phyloP scores from a whole-genome alignment of 2,113 vertebrate species.

The Spilogale gracilis region DNA sequence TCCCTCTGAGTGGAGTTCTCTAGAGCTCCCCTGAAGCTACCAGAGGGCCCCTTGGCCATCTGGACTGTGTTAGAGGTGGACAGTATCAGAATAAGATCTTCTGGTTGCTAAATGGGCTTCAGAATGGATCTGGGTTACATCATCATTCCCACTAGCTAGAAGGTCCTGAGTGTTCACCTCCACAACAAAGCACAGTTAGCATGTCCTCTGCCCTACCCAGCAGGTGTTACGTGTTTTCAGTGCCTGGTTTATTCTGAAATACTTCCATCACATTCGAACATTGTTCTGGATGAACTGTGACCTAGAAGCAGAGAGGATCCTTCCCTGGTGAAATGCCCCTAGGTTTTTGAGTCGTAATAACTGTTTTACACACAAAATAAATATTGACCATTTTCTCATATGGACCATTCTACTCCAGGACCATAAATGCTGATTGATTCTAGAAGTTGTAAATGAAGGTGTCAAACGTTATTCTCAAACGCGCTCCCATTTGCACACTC shows the following conservation, averaged over 20 bases:
- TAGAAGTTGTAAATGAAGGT: background rate
- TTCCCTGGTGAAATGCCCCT: slow-evolving; percentile 13
- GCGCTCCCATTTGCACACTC: background rate
- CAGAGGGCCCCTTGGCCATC: background rate
- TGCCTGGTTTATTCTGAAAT: background rate
- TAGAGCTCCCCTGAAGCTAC: background rate
- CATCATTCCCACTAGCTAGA: background rate
- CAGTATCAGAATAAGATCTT: background rate
- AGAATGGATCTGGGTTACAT: slow-evolving; percentile 30
- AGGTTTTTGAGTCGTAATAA: background rate
- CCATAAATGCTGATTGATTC: background rate
- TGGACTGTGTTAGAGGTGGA: slow-evolving; percentile 50
- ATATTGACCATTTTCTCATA: background rate
- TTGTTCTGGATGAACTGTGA: background rate
- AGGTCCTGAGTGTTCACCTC: background rate
- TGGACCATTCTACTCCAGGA: background rate
- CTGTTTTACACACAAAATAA: background rate
- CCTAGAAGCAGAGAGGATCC: background rate
- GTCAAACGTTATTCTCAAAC: background rate
- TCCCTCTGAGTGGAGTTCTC: background rate
- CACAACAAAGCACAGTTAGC: background rate
- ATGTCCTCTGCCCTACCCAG: background rate
- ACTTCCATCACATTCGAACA: background rate
- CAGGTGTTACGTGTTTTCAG: background rate
- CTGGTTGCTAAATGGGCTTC: background rate